phyloP scores from a whole-genome alignment of 2,113 vertebrate species.

The Nematolebias whitei region DNA sequence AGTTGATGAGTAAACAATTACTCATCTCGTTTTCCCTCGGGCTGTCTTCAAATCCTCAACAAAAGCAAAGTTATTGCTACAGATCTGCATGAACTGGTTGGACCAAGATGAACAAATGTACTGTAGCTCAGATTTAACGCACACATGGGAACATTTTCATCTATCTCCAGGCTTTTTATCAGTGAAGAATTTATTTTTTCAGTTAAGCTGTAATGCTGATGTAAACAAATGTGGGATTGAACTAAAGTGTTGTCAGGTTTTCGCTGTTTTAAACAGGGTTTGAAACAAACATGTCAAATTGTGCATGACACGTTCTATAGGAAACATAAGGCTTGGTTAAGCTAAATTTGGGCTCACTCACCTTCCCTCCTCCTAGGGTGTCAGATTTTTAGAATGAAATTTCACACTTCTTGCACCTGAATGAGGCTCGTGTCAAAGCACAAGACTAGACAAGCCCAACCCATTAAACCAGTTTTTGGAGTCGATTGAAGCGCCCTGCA shows the following conservation, averaged over 20 bases:
- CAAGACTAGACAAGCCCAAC: background rate
- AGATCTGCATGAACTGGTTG: background rate
- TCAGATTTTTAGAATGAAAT: background rate
- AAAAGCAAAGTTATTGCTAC: background rate
- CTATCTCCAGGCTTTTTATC: too few species aligned
- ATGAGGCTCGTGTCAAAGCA: too few species aligned
- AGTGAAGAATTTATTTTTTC: background rate
- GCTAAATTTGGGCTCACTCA: too few species aligned
- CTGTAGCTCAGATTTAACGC: background rate
- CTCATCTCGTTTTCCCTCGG: background rate
- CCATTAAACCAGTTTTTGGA: conserved; percentile 4
- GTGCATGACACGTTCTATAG: too few species aligned
- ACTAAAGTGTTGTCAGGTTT: background rate
- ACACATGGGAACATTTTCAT: too few species aligned
- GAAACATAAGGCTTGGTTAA: too few species aligned
- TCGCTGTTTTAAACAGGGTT: background rate
- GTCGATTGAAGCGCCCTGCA: background rate
- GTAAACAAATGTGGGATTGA: background rate
- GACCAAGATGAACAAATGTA: too few species aligned
- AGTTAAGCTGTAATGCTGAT: background rate
- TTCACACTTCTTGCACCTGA: background rate
- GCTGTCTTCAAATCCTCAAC: background rate
- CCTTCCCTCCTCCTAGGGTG: too few species aligned
- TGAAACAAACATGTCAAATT: background rate
- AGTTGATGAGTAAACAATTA: background rate